phyloP scores from a whole-genome alignment of 2,888 invertebrate genomes.

The Herminia tarsipennalis region DNA sequence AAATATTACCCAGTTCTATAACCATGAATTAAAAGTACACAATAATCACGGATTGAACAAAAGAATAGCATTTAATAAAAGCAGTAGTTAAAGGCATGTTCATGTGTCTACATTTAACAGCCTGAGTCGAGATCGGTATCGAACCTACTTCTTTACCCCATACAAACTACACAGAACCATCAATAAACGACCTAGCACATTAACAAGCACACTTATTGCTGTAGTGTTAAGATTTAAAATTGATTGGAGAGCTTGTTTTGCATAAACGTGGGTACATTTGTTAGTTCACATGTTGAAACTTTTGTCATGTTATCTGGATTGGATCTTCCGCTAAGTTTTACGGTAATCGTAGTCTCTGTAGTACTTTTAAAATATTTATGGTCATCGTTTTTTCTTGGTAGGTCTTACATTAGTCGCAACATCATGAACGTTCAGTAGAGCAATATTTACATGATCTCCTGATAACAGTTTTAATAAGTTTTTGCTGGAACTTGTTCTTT shows the following conservation, averaged over 20 bases:
- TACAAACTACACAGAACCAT: constrained; percentile 36
- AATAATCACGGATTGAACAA: constrained; percentile 40
- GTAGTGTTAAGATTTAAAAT: constrained; percentile 14
- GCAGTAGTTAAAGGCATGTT: constrained; percentile 65
- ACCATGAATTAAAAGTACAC: constrained; percentile 38
- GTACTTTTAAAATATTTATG: constrained; percentile 63
- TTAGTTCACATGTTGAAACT: constrained; percentile 62
- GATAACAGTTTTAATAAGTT: constrained; percentile 29
- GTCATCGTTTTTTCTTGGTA: constrained; percentile 54
- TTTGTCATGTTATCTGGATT: constrained; percentile 73
- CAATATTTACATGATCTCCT: constrained; percentile 37
- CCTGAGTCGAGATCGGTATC: constrained; percentile 68
- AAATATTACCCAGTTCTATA: too few relatives aligned
- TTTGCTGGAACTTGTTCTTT: constrained; percentile 16
- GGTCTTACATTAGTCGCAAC: constrained; percentile 46
- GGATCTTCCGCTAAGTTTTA: constrained; percentile 73
- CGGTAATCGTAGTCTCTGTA: constrained; percentile 66
- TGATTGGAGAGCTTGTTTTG: constrained; percentile 5
- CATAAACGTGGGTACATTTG: constrained; percentile 23
- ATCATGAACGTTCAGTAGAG: constrained; percentile 31
- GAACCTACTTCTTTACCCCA: constrained; percentile 56
- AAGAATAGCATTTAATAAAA: constrained; percentile 53
- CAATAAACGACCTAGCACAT: constrained; percentile 1
- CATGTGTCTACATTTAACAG: constrained; percentile 61
- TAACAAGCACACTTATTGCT: constrained; percentile 6